phyloP scores from a whole-genome alignment of 1,140 invertebrate genomes.

The Euwallacea fornicatus region DNA sequence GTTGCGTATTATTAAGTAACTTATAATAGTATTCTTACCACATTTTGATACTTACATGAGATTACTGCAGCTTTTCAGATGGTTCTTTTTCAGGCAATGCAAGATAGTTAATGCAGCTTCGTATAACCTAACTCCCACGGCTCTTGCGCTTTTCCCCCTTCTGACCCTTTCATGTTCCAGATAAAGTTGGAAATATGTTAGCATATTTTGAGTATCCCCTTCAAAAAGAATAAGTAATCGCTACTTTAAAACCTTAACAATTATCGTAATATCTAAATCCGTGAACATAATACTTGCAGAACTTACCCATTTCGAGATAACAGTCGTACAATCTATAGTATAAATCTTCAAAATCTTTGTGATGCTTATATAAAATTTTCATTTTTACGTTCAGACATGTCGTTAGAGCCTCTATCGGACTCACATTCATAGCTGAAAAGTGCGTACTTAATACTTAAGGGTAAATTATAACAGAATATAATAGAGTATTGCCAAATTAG shows the following conservation, averaged over 20 bases:
- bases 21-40: neutral
- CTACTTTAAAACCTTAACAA: no score
- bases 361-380: slow-evolving; percentile 46
- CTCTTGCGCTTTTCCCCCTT: slow-evolving; percentile 40
- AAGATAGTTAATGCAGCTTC: slow-evolving; percentile 45
- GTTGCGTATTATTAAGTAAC: neutral
- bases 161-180: slow-evolving; percentile 44
- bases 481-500: no score
- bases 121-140: slow-evolving; percentile 44
- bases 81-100: slow-evolving; percentile 41
- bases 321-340: slow-evolving; percentile 45
- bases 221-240: slow-evolving; percentile 12
- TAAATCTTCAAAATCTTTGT: slow-evolving; percentile 45
- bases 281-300: neutral
- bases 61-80: slow-evolving; percentile 43
- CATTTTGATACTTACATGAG: slow-evolving; percentile 39
- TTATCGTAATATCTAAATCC: no score
- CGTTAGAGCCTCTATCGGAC: slow-evolving; percentile 36
- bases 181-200: slow-evolving; percentile 47
- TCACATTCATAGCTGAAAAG: no score
- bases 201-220: slow-evolving; percentile 45
- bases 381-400: slow-evolving; percentile 42
- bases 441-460: no score
- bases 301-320: slow-evolving; percentile 42
- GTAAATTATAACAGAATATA: no score